Evolutionary conservation across 2,888 invertebrate species (phyloP).

Genomic region (Sarcophaga variegata): DNA sequence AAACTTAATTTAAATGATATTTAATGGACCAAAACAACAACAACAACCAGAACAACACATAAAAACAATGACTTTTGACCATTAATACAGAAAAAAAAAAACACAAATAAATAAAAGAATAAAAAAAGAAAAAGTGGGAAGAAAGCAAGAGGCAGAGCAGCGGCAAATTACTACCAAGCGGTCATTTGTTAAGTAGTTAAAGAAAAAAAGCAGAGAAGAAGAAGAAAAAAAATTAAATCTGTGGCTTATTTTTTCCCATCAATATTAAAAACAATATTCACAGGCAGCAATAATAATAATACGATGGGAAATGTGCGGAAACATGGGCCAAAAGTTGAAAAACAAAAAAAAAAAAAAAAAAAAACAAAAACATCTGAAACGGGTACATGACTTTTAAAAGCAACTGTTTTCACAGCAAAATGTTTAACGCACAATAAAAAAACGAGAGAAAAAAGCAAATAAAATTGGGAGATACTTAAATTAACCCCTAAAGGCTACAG

Average conservation of each 20-base stretch:
- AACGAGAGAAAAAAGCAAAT: too few relatives aligned
- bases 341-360: neutral
- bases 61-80: neutral
- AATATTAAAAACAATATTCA: constrained; percentile 1
- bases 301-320: constrained; percentile 6
- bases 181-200: neutral
- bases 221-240: constrained; percentile 26
- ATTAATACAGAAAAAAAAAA: too few relatives aligned
- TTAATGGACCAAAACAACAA: constrained; percentile 58
- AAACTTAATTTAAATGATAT: constrained; percentile 61
- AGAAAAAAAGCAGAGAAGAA: neutral
- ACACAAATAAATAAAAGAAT: too few relatives aligned
- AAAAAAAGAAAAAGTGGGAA: too few relatives aligned
- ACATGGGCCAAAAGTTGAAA: constrained; percentile 24
- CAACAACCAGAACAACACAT: constrained; percentile 18
- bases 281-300: neutral
- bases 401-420: too few relatives aligned
- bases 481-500: too few relatives aligned
- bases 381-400: too few relatives aligned
- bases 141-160: too few relatives aligned
- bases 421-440: too few relatives aligned
- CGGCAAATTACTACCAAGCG: neutral
- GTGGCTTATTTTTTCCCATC: constrained; percentile 50
- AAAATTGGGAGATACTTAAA: too few relatives aligned
- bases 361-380: neutral